Conservation (phyloP, 2,888 invertebrate genomes). For the Rhabditoides inermis region DNA sequence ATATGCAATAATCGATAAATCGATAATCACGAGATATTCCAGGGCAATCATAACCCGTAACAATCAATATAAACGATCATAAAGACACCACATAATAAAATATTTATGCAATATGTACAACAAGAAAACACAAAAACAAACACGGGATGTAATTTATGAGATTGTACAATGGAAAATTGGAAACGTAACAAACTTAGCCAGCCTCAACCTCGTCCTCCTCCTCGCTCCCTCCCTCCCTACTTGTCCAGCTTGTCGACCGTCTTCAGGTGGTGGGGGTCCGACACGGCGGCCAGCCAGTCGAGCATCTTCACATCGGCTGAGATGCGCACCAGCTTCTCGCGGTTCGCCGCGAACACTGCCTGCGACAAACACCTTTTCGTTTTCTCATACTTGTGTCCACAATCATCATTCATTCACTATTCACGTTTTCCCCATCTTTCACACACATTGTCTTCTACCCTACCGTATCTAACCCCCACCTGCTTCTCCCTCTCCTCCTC, state of each 20-base stretch:
- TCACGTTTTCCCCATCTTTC: slow-evolving; percentile 2
- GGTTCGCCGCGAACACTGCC: slow-evolving; percentile 14
- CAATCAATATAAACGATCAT: too few species aligned
- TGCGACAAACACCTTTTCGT: neutral
- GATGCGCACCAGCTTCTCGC: slow-evolving; percentile 16
- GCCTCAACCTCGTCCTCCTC: too few species aligned
- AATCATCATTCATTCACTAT: slow-evolving; percentile 10
- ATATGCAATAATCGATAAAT: too few species aligned
- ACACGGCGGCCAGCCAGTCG: slow-evolving; percentile 25
- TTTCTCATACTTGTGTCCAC: slow-evolving; percentile 12
- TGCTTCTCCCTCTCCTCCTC: slow-evolving; percentile 3
- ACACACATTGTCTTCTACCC: slow-evolving; percentile 15
- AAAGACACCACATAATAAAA: too few species aligned
- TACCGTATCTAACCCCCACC: slow-evolving; percentile 9
- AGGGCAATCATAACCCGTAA: too few species aligned
- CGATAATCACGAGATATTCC: too few species aligned
- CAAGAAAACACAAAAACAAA: too few species aligned
- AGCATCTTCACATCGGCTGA: slow-evolving; percentile 25
- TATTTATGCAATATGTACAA: too few species aligned
- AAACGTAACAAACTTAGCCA: too few species aligned
- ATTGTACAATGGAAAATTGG: too few species aligned
- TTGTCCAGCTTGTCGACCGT: slow-evolving; percentile 25
- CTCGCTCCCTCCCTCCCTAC: too few species aligned
- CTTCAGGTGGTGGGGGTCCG: slow-evolving; percentile 23
- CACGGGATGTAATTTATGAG: too few species aligned